Conservation (phyloP, 2,888 invertebrate species). For the Diadromus collaris region DNA sequence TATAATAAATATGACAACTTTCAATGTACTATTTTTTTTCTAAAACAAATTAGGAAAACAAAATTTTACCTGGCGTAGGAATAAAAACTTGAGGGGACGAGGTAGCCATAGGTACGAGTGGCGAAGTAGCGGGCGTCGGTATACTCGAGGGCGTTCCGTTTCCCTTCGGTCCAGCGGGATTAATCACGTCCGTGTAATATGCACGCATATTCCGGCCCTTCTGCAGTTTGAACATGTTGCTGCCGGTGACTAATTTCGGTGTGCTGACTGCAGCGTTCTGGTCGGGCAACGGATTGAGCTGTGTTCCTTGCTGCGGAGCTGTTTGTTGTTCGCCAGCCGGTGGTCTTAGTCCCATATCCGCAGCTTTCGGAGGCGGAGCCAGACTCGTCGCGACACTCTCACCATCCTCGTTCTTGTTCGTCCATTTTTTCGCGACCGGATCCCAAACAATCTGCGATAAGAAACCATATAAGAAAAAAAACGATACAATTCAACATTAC, state of each 20-base stretch:
- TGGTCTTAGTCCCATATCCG: constrained; percentile 80
- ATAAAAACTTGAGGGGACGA: constrained; percentile 82
- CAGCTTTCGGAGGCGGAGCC: constrained; percentile 87
- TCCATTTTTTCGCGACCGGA: constrained; percentile 92
- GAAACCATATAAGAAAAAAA: not conserved
- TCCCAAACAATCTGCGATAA: constrained; percentile 95
- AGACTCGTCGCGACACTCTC: constrained; percentile 81
- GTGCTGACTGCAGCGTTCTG: constrained; percentile 62
- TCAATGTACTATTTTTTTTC: not conserved
- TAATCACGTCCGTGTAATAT: constrained; percentile 94
- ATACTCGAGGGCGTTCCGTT: constrained; percentile 71
- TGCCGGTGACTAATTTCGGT: constrained; percentile 75
- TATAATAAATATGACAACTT: not conserved
- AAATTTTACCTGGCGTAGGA: constrained; percentile 81
- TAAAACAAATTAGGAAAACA: not conserved
- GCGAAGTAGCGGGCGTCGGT: constrained; percentile 79
- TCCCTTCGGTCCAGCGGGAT: constrained; percentile 84
- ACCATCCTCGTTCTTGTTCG: constrained; percentile 89
- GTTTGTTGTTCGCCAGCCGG: constrained; percentile 69
- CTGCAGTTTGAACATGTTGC: constrained; percentile 91
- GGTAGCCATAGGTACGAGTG: constrained; percentile 79
- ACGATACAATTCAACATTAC: not conserved
- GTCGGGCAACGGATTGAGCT: constrained; percentile 45
- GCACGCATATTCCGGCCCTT: constrained; percentile 86
- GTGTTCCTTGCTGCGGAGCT: constrained; percentile 48